Base-by-base conservation (phyloP, 1,140 invertebrate species). In the Eueides isabella region DNA sequence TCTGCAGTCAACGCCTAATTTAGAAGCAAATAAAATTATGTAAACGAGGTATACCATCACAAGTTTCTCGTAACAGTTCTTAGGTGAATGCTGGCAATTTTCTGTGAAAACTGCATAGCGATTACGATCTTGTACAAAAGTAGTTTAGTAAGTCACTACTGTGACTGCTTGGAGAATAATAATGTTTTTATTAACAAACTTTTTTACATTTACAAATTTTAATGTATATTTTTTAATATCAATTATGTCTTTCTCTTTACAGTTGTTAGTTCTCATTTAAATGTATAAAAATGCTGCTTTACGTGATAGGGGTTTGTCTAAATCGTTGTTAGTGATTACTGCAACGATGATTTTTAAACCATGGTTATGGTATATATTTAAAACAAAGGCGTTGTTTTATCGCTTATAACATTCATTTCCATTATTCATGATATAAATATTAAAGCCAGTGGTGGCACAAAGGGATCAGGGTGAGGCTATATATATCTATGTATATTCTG, bases 41-140 rank as follows among this genome's bases (percentile, higher is more conserved):
- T 55, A 55, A 55, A 55, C 48, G 48, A 55, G 23, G 19, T 55
- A 55, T 55, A 55, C 48, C 19, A 55, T 55, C 19, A 55, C 26
- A 55, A 55, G 48, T 55, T 55, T 26, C 48, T 55, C 23, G 48
- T 55, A 55, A 55, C 48, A 55, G 48, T 55, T 26, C 48, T 55
- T 23, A 55, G 23, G 48, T 19, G 48, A 55, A 55, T 55, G 26
- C 48, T 55, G 12, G 48, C 48, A 55, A 55, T 55, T 55, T 55
- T 55, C 48, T 26, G 48, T 26, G 48, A 55, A 26, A 55, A 55
- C 48, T 55, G 48, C 23, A 55, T 55, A 55, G 48, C 48, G 48
- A 55, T 55, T 55, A 55, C 48, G 48, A 55, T 55, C 48, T 55
- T 55, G 48, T 55, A 55, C 48, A 55, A 55, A 55, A 55, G 48